phyloP scores from a whole-genome alignment of 1,140 invertebrate genomes.

The Drosophila ogumai region DNA sequence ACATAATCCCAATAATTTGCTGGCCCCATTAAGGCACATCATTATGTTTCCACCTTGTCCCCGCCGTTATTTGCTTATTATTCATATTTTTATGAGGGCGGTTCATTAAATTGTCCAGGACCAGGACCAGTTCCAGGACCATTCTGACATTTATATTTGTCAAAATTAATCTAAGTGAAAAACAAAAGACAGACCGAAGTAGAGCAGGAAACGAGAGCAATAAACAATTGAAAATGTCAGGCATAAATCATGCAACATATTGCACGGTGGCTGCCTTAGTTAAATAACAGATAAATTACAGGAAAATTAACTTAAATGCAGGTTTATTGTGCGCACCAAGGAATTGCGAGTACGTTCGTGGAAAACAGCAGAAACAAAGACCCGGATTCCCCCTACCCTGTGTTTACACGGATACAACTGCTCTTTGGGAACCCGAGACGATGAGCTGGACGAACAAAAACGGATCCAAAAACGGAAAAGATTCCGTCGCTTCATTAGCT shows the following conservation, averaged over 20 bases:
- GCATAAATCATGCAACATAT: constrained; percentile 77
- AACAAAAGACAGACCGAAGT: constrained; percentile 56
- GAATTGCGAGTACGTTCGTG: constrained; percentile 33
- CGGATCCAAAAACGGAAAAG: constrained; percentile 11
- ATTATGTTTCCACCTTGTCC: constrained; percentile 33
- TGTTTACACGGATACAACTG: neutral
- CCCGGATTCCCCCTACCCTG: constrained; percentile 18
- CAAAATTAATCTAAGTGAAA: constrained; percentile 75
- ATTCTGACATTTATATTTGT: constrained; percentile 67
- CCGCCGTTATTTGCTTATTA: constrained; percentile 46
- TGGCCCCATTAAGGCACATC: constrained; percentile 31
- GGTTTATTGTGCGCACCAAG: constrained; percentile 38
- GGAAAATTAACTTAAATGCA: constrained; percentile 70
- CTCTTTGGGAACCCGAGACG: constrained; percentile 46
- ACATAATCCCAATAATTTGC: constrained; percentile 52
- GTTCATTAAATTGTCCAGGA: constrained; percentile 47
- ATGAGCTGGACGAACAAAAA: constrained; percentile 31
- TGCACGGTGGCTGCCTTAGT: constrained; percentile 52
- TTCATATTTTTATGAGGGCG: constrained; percentile 35
- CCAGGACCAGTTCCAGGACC: constrained; percentile 4
- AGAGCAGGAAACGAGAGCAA: constrained; percentile 40
- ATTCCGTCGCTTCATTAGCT: constrained; percentile 59
- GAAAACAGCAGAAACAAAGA: constrained; percentile 36
- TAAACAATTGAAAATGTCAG: constrained; percentile 62
- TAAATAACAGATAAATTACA: constrained; percentile 77